A percentile compares a stretch with the other conserved stretches of the same genome.
Conservation (phyloP, 2,113 vertebrate species). For the Perca schrenkii region DNA sequence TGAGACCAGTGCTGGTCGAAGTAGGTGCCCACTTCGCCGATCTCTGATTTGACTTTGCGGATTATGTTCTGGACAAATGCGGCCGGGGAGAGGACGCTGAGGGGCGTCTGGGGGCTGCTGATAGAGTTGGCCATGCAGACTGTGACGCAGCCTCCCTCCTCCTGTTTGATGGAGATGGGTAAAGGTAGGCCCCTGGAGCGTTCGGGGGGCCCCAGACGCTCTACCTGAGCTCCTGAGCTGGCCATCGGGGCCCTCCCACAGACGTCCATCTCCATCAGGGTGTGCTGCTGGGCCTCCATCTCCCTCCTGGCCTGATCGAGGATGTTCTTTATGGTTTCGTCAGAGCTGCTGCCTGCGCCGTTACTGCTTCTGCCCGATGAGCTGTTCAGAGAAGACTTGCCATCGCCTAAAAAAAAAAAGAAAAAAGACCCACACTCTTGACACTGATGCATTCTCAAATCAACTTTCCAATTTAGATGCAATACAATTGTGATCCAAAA, state of each 20-base stretch:
- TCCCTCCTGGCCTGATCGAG: slow-evolving; percentile 95
- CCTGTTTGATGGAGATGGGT: slow-evolving; percentile 91
- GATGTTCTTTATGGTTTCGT: slow-evolving; percentile 97
- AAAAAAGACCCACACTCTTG: slow-evolving; percentile 44
- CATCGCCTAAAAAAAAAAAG: slow-evolving; percentile 83
- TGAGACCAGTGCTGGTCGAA: slow-evolving; percentile 98
- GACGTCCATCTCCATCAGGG: slow-evolving; percentile 92
- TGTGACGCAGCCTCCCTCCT: slow-evolving; percentile 83
- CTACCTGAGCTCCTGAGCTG: slow-evolving; percentile 71
- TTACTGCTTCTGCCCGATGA: slow-evolving; percentile 77
- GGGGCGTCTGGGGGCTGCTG: slow-evolving; percentile 85
- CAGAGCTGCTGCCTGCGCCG: slow-evolving; percentile 86
- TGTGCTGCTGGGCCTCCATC: slow-evolving; percentile 97
- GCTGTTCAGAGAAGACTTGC: slow-evolving; percentile 81
- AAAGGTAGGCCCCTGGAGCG: slow-evolving; percentile 81
- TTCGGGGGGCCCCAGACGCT: slow-evolving; percentile 84
- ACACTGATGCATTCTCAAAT: slow-evolving; percentile 29
- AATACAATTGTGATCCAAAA: slow-evolving; percentile 32
- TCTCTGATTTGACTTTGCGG: slow-evolving; percentile 97
- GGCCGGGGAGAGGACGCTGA: slow-evolving; percentile 92
- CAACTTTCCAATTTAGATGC: slow-evolving; percentile 20
- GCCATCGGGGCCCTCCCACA: slow-evolving; percentile 72
- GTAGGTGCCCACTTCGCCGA: slow-evolving; percentile 92
- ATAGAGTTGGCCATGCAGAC: slow-evolving; percentile 78
- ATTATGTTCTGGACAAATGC: slow-evolving; percentile 99